Evolutionary conservation across 2,888 invertebrate genomes (phyloP).

Genomic region (Eilema sororculum): DNA sequence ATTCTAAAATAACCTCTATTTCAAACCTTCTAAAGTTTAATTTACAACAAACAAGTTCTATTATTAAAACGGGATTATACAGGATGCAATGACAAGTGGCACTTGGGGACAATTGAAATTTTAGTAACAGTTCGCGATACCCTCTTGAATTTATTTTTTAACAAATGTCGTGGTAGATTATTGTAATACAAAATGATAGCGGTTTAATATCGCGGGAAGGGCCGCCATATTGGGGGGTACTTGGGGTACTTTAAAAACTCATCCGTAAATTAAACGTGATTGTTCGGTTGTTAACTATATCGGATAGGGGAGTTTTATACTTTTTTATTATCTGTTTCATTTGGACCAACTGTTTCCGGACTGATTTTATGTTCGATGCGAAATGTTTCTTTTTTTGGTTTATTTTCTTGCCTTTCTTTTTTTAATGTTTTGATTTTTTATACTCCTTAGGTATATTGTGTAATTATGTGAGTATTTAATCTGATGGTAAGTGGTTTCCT

Average conservation of each 20-base stretch:
- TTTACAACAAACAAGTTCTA: slow-evolving; percentile 22
- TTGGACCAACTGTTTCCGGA: slow-evolving; percentile 32
- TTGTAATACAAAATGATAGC: slow-evolving; percentile 62
- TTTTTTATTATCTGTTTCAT: slow-evolving; percentile 42
- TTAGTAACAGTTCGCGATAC: slow-evolving; percentile 77
- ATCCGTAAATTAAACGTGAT: slow-evolving; percentile 86
- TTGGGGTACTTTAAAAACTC: slow-evolving; percentile 83
- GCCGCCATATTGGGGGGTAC: slow-evolving; percentile 75
- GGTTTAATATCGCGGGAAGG: slow-evolving; percentile 66
- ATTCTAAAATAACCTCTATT: slow-evolving; percentile 37
- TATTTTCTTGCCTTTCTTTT: not conserved
- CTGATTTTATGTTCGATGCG: slow-evolving; percentile 21
- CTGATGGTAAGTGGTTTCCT: not conserved
- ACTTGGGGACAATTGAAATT: slow-evolving; percentile 80
- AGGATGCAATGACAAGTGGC: slow-evolving; percentile 69
- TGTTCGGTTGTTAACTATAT: slow-evolving; percentile 83
- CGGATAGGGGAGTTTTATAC: slow-evolving; percentile 60
- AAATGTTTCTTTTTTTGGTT: not conserved
- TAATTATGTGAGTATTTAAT: not conserved
- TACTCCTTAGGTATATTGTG: not conserved
- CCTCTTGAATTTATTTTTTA: slow-evolving; percentile 82
- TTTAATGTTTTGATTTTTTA: slow-evolving; percentile 1
- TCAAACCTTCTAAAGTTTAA: slow-evolving; percentile 15
- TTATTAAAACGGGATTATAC: slow-evolving; percentile 44
- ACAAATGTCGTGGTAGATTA: slow-evolving; percentile 84